phyloP scores from a whole-genome alignment of 30 jellyfish, hydroid and myxozoan genomes.

The Hydractinia echinata region DNA sequence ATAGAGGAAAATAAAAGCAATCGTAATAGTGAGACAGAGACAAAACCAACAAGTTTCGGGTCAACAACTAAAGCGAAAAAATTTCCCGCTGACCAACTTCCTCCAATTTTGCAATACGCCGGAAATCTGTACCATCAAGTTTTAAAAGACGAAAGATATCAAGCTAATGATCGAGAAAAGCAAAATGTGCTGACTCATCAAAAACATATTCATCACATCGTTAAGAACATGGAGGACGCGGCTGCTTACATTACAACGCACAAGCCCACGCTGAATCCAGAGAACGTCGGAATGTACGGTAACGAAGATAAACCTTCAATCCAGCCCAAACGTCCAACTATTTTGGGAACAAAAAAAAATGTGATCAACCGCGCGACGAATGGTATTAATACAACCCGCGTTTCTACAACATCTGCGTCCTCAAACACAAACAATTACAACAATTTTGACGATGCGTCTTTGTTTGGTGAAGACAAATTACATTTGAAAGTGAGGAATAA shows the following conservation, averaged over 20 bases:
- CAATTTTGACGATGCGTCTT: no score
- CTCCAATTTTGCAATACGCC: background rate
- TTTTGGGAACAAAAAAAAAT: constrained; percentile 22
- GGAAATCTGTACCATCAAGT: constrained; percentile 3
- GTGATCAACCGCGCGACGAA: background rate
- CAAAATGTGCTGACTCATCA: constrained; percentile 7
- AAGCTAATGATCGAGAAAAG: constrained; percentile 11
- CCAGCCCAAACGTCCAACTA: constrained; percentile 11
- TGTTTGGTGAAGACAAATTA: no score
- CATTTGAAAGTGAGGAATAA: no score
- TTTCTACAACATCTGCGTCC: no score
- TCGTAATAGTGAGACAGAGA: background rate
- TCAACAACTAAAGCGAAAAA: background rate
- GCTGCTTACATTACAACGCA: background rate
- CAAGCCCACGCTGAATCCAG: constrained; percentile 28
- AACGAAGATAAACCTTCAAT: background rate
- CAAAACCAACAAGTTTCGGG: background rate
- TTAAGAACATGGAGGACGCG: background rate
- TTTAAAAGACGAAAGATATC: background rate
- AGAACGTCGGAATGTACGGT: constrained; percentile 14
- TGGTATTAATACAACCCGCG: no score
- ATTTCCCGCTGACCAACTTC: background rate
- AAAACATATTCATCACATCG: constrained; percentile 17
- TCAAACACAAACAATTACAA: no score
- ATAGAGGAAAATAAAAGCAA: background rate